Base-by-base conservation (phyloP, 1,140 invertebrate genomes). In the Sarcophaga bullata region DNA sequence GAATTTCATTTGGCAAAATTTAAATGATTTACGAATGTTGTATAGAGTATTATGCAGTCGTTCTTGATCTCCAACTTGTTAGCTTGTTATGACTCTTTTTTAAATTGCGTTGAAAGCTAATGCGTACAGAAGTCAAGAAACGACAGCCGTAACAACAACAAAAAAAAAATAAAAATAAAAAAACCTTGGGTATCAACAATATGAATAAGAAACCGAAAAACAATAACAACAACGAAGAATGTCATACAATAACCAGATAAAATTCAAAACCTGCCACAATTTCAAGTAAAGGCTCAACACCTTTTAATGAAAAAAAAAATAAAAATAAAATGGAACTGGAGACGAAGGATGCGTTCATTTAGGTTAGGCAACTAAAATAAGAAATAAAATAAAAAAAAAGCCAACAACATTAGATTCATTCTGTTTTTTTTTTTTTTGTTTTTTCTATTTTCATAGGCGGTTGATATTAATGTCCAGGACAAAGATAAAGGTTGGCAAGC, bases 231-330 rank as follows among this genome's bases (percentile, higher is more conserved):
- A 58, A 58, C 54, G 25, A 37, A 37, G 25, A 37, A 37, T 37
- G 25, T 37, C 25, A 37, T 37, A 37, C 25, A 37, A 37, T 37
- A 58, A n/a, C 54, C 15, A 58, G 6, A 58, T n/a, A 25, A 8
- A 68, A 68, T 7, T 19, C 25, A 68, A 68, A 68, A 17, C 62
- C 17, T 25, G 62, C 62, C 7, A 68, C 19, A 68, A 25, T 68
- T 68, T 25, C n/a, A 68, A 68, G 19, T 68, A 9, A n/a, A 68
- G n/a, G n/a, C 17, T 68, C 62, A 68, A 68, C n/a, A 68, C 62
- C 62, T 68, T 68, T 68, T 0, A 13, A 58, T n/a, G 54, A 58
- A 58, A n/a, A n/a, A 4, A 58, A 4, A 0, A 11, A 58, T 9
- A 11, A 58, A 58, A 13, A 15, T 15, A 58, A 58, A 37, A 1